A percentile compares a stretch with the other conserved stretches of the same genome.
These are phyloP conservation scores for Craterocephalus amniculus DNA, from an alignment of 2,797 vertebrate species.

Conservation along the genomic window DNA sequence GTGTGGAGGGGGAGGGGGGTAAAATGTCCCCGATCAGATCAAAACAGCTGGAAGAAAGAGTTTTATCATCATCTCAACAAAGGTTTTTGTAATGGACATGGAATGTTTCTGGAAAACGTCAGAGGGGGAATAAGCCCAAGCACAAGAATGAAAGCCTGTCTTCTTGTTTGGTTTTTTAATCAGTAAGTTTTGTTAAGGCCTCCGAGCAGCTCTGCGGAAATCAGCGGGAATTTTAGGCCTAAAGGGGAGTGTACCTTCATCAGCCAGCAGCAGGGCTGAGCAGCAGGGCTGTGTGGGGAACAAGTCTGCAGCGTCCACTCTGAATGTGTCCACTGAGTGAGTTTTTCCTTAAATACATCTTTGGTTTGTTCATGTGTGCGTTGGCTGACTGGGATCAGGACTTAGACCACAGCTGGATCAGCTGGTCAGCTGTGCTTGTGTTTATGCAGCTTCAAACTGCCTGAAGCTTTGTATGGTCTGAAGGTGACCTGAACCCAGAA, in stretches of 20 bases:
- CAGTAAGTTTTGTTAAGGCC: constrained; percentile 8
- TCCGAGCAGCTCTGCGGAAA: constrained; percentile 15
- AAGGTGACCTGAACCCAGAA: constrained; percentile 28
- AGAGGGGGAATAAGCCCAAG: constrained; percentile 60
- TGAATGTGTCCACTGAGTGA: constrained; percentile 29
- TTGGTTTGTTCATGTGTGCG: constrained; percentile 28
- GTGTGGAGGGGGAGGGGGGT: constrained; percentile 18
- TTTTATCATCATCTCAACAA: constrained; percentile 78
- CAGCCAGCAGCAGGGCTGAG: constrained; percentile 1
- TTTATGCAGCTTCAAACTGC: constrained; percentile 58
- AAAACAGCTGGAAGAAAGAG: constrained; percentile 81
- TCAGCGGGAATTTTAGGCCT: constrained; percentile 1
- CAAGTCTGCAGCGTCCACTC: constrained; percentile 11
- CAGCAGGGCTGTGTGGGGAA: constrained; percentile 9
- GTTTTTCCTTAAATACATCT: constrained; percentile 45
- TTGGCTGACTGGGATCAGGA: constrained; percentile 46
- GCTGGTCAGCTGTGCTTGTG: constrained; percentile 68
- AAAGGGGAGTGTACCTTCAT: neutral
- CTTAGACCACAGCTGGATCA: constrained; percentile 78
- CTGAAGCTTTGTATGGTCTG: constrained; percentile 63
- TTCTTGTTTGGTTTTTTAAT: constrained; percentile 20
- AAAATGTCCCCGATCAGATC: constrained; percentile 72
- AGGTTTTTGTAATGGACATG: constrained; percentile 70
- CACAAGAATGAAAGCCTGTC: constrained; percentile 46
- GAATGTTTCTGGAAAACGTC: constrained; percentile 71